A percentile compares a stretch with the other conserved stretches of the same genome.
These are phyloP conservation scores for Carcina quercana DNA, from an alignment of 2,888 invertebrate species.

Conservation along the genomic window DNA sequence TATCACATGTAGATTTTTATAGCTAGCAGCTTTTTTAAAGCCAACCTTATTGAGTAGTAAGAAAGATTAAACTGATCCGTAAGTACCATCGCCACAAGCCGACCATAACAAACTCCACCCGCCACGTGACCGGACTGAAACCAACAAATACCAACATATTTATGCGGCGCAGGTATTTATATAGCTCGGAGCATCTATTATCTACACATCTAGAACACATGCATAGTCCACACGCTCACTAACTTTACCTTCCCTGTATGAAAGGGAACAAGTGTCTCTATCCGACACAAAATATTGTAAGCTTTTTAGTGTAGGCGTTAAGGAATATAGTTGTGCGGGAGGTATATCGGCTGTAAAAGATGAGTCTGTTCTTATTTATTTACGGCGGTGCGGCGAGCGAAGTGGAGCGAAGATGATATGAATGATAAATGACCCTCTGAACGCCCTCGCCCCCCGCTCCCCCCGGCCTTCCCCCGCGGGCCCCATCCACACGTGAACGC, in stretches of 20 bases:
- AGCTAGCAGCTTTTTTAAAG: too few species aligned
- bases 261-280: constrained; percentile 26
- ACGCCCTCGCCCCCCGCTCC: constrained; percentile 31
- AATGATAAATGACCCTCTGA: constrained; percentile 74
- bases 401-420: constrained; percentile 76
- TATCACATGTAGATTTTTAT: too few species aligned
- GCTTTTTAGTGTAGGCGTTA: constrained; percentile 21
- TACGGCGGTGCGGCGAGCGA: constrained; percentile 74
- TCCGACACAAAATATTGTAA: constrained; percentile 17
- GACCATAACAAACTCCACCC: constrained; percentile 32
- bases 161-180: constrained; percentile 20
- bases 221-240: constrained; percentile 55
- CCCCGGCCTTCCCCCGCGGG: constrained; percentile 28
- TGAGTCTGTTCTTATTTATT: constrained; percentile 75
- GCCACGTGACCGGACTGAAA: constrained; percentile 41
- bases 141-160: constrained; percentile 25
- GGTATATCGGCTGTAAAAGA: constrained; percentile 71
- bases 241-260: constrained; percentile 26
- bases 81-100: constrained; percentile 19
- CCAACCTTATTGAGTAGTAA: too few species aligned
- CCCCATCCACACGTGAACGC: constrained; percentile 69
- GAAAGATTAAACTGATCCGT: too few species aligned
- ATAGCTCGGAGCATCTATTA: constrained; percentile 38
- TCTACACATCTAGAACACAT: constrained; percentile 62
- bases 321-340: constrained; percentile 26